A percentile compares a stretch with the other conserved stretches of the same genome.
Evolutionary conservation across 2,888 invertebrate species (phyloP).

Genomic region (Alviniconcha strummeri): DNA sequence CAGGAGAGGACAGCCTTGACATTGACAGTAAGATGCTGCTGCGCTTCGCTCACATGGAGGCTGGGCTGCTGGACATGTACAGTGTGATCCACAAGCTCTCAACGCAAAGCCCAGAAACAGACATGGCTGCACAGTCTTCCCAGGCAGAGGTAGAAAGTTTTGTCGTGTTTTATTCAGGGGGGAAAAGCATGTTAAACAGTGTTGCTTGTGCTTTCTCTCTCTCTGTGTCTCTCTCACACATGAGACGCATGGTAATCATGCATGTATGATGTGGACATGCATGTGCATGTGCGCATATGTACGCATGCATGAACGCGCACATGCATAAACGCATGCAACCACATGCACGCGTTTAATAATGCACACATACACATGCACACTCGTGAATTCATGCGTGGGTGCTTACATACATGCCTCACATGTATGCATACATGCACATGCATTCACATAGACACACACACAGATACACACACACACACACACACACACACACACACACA

Average conservation of each 20-base stretch:
- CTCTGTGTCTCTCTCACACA: background rate
- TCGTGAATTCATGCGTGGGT: too few species aligned
- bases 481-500: too few species aligned
- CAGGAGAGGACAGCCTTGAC: slow-evolving; percentile 68
- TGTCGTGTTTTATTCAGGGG: too few species aligned
- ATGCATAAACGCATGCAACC: too few species aligned
- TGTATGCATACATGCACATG: too few species aligned
- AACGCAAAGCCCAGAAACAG: slow-evolving; percentile 6
- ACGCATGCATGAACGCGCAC: background rate
- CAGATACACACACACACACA: too few species aligned
- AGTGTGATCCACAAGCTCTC: slow-evolving; percentile 50
- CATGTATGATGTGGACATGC: background rate
- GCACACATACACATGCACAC: too few species aligned
- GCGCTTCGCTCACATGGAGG: slow-evolving; percentile 68
- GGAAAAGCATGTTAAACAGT: too few species aligned
- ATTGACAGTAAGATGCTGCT: slow-evolving; percentile 71
- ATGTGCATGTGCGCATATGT: background rate
- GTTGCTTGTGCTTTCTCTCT: background rate
- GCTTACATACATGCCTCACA: too few species aligned
- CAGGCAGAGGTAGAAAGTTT: slow-evolving; percentile 40
- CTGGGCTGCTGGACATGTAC: slow-evolving; percentile 68
- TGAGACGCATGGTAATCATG: too few species aligned
- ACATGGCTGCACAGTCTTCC: slow-evolving; percentile 32
- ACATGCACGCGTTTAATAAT: too few species aligned
- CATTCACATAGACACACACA: too few species aligned